These are phyloP conservation scores for Corythoichthys intestinalis DNA, from an alignment of 2,113 vertebrate species.

Conservation along the genomic window DNA sequence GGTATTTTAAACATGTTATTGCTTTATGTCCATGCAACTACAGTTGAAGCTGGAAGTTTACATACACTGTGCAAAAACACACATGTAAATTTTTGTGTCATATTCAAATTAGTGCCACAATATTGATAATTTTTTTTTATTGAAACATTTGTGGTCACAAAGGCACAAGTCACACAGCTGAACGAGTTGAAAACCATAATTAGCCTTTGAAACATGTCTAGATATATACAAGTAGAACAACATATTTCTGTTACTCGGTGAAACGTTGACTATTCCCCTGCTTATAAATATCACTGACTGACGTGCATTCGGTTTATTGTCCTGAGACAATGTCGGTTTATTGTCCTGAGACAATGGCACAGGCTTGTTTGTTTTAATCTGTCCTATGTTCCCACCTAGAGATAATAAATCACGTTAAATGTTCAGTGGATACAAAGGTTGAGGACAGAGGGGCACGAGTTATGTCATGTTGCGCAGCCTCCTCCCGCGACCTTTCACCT, in stretches of 20 bases:
- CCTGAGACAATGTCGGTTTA: not conserved
- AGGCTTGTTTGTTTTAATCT: not conserved
- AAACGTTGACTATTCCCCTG: not conserved
- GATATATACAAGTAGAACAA: not conserved
- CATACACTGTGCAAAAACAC: too few relatives aligned
- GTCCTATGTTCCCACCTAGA: not conserved
- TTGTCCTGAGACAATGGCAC: not conserved
- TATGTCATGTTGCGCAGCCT: slow-evolving; percentile 8
- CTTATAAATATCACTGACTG: not conserved
- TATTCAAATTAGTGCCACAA: too few relatives aligned
- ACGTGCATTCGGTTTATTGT: not conserved
- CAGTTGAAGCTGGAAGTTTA: too few relatives aligned
- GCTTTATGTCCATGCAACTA: too few relatives aligned
- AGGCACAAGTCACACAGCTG: slow-evolving; percentile 7
- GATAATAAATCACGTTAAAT: not conserved
- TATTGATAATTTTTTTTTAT: not conserved
- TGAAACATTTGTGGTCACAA: slow-evolving; percentile 1
- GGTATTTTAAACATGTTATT: too few relatives aligned
- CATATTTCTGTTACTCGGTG: not conserved
- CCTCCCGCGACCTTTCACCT: slow-evolving; percentile 43
- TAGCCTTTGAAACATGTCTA: not conserved
- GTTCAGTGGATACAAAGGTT: not conserved
- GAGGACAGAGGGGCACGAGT: not conserved
- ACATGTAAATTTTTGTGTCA: too few relatives aligned
- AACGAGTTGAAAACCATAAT: slow-evolving; percentile 3